These are phyloP conservation scores for Dynastes maya DNA, from an alignment of 2,888 invertebrate species.

Conservation along the genomic window DNA sequence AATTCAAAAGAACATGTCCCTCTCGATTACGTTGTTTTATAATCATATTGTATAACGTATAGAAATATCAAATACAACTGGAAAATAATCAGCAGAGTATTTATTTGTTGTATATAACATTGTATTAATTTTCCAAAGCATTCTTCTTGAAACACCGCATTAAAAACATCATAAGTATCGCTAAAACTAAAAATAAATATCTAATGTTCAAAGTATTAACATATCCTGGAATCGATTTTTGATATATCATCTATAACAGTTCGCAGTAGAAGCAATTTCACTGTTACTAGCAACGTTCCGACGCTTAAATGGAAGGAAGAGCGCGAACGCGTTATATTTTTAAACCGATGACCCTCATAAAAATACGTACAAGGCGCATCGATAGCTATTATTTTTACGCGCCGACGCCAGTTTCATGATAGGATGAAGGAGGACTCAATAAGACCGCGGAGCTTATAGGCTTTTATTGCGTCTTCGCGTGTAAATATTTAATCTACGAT, in stretches of 20 bases:
- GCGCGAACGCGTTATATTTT: constrained; percentile 42
- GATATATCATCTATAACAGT: not conserved
- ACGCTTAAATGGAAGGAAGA: constrained; percentile 29
- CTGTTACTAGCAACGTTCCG: not conserved
- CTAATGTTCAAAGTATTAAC: not conserved
- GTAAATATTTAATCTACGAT: constrained; percentile 49
- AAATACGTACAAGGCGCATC: constrained; percentile 40
- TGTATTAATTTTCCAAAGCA: too few species aligned
- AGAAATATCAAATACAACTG: too few species aligned
- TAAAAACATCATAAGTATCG: not conserved
- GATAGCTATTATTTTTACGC: constrained; percentile 47
- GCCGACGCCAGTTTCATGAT: constrained; percentile 8
- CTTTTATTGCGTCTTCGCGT: constrained; percentile 48
- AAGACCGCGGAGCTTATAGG: constrained; percentile 41
- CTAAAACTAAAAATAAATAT: constrained; percentile 6
- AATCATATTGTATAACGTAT: too few species aligned
- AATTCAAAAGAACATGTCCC: too few species aligned
- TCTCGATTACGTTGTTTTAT: too few species aligned
- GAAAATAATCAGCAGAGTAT: too few species aligned
- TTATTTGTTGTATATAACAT: too few species aligned
- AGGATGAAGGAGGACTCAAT: constrained; percentile 42
- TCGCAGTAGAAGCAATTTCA: not conserved
- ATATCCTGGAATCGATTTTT: not conserved
- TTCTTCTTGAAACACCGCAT: not conserved
- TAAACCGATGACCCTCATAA: constrained; percentile 49